Evolutionary conservation across 2,888 invertebrate species (phyloP).

Genomic region (Cataglyphis albicans): DNA sequence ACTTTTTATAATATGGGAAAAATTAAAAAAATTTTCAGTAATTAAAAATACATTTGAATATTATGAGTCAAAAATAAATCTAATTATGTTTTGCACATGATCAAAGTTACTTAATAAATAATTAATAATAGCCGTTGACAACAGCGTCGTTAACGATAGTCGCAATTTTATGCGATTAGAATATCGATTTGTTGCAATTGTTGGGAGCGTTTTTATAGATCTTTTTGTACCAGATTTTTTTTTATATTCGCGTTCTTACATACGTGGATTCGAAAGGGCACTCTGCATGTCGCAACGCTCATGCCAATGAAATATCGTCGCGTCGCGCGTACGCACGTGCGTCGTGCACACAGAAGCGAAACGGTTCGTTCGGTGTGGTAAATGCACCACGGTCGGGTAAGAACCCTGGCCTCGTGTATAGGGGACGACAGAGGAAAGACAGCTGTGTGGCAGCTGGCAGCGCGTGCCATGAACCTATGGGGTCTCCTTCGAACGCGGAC

Average conservation of each 20-base stretch:
- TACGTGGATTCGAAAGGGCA: neutral
- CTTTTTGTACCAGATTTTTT: neutral
- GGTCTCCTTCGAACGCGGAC: conserved; percentile 82
- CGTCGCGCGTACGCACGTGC: conserved; percentile 60
- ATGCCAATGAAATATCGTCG: conserved; percentile 56
- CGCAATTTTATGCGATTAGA: neutral
- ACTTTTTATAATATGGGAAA: neutral
- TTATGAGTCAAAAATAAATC: neutral
- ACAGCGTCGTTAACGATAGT: neutral
- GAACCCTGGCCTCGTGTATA: conserved; percentile 72
- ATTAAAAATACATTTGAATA: neutral
- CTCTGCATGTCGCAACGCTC: conserved; percentile 32
- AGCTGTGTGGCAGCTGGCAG: conserved; percentile 86
- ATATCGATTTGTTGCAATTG: neutral
- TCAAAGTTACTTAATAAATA: neutral
- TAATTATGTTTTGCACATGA: neutral
- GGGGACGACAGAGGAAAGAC: conserved; percentile 81
- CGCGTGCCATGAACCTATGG: conserved; percentile 86
- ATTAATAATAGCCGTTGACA: neutral
- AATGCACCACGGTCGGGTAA: conserved; percentile 79
- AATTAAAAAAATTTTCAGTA: neutral
- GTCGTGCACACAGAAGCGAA: conserved; percentile 58
- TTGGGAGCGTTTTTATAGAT: neutral
- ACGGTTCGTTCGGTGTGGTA: conserved; percentile 75
- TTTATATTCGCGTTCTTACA: conserved; percentile 26